Percentiles rank a stretch among this genome's conserved stretches.
Conservation (phyloP, 2,113 vertebrate species). For the Tupaia tana region DNA sequence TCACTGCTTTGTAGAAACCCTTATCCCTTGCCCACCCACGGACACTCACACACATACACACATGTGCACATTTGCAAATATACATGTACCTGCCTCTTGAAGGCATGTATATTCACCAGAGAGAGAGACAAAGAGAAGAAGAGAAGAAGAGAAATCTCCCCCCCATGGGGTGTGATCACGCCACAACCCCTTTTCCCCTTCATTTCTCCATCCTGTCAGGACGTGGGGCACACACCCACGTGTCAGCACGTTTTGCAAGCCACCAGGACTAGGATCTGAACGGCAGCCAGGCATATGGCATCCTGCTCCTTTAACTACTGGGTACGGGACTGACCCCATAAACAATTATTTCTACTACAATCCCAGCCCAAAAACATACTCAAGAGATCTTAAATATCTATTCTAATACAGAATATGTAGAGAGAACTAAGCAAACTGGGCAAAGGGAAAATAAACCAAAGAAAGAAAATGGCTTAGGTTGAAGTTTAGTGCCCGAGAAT, state of each 20-base stretch:
- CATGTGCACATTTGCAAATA: too few relatives aligned
- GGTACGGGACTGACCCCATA: not conserved
- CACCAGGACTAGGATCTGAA: too few relatives aligned
- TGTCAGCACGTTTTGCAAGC: too few relatives aligned
- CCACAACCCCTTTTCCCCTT: too few relatives aligned
- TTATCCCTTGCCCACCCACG: not conserved
- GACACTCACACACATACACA: not conserved
- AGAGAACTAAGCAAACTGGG: not conserved
- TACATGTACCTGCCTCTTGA: too few relatives aligned
- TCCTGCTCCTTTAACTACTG: too few relatives aligned
- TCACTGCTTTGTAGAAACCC: not conserved
- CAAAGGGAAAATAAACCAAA: not conserved
- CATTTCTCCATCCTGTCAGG: too few relatives aligned
- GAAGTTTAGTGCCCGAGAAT: not conserved
- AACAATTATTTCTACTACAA: not conserved
- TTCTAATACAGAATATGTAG: not conserved
- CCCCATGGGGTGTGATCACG: too few relatives aligned
- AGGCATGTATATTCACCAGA: too few relatives aligned
- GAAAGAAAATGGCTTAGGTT: not conserved
- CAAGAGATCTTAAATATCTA: not conserved
- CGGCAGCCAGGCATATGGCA: too few relatives aligned
- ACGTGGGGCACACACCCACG: not conserved
- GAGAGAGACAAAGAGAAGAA: too few relatives aligned
- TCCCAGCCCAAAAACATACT: not conserved
- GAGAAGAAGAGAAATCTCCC: too few relatives aligned